phyloP scores from a whole-genome alignment of 1,140 invertebrate species.

The Atta cephalotes region DNA sequence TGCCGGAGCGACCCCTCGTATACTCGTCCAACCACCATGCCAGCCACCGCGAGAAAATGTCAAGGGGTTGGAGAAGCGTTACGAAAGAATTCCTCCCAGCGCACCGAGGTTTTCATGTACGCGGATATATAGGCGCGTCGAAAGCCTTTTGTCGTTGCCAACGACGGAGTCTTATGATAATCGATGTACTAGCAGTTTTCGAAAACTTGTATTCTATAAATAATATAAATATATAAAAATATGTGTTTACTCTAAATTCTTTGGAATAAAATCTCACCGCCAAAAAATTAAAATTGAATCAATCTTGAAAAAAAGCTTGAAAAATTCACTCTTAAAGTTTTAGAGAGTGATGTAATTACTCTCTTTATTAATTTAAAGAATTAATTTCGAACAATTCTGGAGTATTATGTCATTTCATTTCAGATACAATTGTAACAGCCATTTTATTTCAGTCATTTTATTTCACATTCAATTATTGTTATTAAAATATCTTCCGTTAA shows the following conservation, averaged over 20 bases:
- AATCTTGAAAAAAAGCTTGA: no score
- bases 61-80: conserved; percentile 67
- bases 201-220: background rate
- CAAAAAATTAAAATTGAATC: no score
- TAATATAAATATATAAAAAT: background rate
- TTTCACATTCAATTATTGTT: background rate
- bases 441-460: no score
- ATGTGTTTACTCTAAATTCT: no score
- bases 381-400: background rate
- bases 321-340: no score
- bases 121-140: conserved; percentile 39
- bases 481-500: background rate
- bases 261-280: no score
- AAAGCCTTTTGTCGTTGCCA: conserved; percentile 35
- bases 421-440: background rate
- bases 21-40: conserved; percentile 64
- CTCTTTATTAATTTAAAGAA: background rate
- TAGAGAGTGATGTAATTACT: no score
- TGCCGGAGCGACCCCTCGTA: conserved; percentile 74
- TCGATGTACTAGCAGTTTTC: background rate
- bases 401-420: background rate
- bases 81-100: conserved; percentile 55
- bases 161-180: conserved; percentile 22
- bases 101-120: conserved; percentile 16
- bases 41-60: conserved; percentile 66